Base-by-base conservation (phyloP, 2,113 vertebrate species). In the Brachirus orientalis region DNA sequence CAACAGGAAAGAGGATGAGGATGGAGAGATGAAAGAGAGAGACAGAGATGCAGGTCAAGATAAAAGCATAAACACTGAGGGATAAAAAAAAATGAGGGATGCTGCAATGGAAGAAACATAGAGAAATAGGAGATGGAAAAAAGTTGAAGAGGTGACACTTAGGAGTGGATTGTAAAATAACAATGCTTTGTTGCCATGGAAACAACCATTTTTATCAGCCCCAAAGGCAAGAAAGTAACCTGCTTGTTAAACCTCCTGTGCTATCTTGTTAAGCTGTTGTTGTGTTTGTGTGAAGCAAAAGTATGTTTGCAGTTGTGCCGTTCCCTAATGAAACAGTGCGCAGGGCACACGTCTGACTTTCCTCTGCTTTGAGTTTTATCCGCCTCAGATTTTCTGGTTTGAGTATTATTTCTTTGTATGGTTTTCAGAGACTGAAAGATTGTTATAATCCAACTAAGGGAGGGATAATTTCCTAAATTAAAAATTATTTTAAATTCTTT, bases 181-280 rank as follows among this genome's bases (percentile, higher is more conserved):
- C 86, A 84, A 86, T 83, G 85, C 82, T 63, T 72, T 33, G 85
- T 89, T 79, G 67, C 86, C 77, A 89, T 89, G 74, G 89, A 86
- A 86, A 88, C 87, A 66, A 65, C 76, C 75, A 66, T 88, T 87
- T 85, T 84, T 80, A 87, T 83, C 83, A 78, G 81, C 71, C 75
- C 43, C 22, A 82, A 68, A 84, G 80, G 81, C 75, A 40, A 53
- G 58, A 69, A 85, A 76, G 84, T 84, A 85, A 84, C 88, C 86
- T 83, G 76, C 84, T 89, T 86, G 77, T 90, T 89, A 88, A 89
- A 82, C 70, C 84, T 79, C 66, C 53, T 67, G 75, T 64, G 80
- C 81, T 77, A 76, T 81, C 86, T 88, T 82, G 88, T 86, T 91
- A 83, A 86, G 89, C 83, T 83, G 86, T 72, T 89, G 82, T 86